Evolutionary conservation across 1,140 invertebrate genomes (phyloP), one percentile per base, ranked within the genome.

Genomic region (Drosophila pruinosa): DNA sequence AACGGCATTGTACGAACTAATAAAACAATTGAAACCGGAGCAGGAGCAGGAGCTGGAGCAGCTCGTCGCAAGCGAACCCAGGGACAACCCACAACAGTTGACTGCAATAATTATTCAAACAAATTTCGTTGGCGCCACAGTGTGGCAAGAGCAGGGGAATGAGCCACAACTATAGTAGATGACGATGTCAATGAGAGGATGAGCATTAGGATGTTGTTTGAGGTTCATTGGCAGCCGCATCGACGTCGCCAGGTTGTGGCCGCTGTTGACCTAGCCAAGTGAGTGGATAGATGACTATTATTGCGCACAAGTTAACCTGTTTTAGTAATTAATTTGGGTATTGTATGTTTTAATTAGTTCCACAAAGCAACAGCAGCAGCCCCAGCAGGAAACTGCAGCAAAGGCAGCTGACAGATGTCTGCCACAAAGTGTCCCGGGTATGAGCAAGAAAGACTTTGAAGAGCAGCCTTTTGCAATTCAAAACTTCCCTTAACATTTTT

Each of bases 241-340:
- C 58, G 17, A 59, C 54, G 34, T 54, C 54, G 53, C 31, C 58
- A 39, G 58, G 45, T 19, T 63, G 67, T 69, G 47, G 56, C 47
- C 57, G 38, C 65, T 50, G 56, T 41, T 75, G 72, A 65, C 48
- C 61, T 50, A 47, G 54, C 69, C 62, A 59, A 72, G 54, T 72
- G 52, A 69, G 52, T 79, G 80, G 43, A 75, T 83, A 72, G 67
- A 64, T 69, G 80, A 70, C 77, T 80, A 76, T 88, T 86, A 81
- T 75, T 86, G 81, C 82, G 78, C 82, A 75, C 74, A 86, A 86
- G 73, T 82, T 88, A 86, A 88, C 82, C 82, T 82, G 81, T 88
- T 86, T 86, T 88, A 71, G 82, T 86, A 88, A 86, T 81, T 86
- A 86, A 86, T 86, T 88, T 88, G 77, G 81, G 82, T 77, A 88